Evolutionary conservation across 2,113 vertebrate species (phyloP), one percentile per base, ranked within the genome.

Genomic region (Odocoileus virginianus): DNA sequence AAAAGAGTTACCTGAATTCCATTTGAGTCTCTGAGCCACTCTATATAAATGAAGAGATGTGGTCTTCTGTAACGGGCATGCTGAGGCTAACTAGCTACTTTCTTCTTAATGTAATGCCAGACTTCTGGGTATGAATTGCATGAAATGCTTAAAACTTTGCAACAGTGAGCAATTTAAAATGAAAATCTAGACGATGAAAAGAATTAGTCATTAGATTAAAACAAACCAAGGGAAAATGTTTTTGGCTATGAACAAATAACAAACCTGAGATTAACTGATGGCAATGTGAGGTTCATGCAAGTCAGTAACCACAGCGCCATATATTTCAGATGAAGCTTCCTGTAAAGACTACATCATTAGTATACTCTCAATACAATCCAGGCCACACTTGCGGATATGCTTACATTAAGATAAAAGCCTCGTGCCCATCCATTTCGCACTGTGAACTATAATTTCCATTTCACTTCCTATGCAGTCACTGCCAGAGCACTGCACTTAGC

Each of bases 391-490:
- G 79, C 0, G 47, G 95, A 67, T 40, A 87, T 91, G 91, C 95
- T 95, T 98, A 86, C 85, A 95, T 98, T 94, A 97, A 96, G 96
- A 94, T 97, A 95, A 98, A 98, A 96, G 97, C 86, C 60, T 88
- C 4, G 15, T 27, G 92, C 74, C 85, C 89, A 78, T 92, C 95
- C 82, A 96, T 97, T 98, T 96, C 52, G 74, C 96, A 95, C 90
- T 91, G 81, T 94, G 96, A 98, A 96, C 92, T 94, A 1, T 89
- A 74, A 95, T 97, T 97, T 97, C 94, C 90, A 93, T 81, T 64
- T 88, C 50, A 85, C 95, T 96, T 98, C 94, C 92, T 85, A 82
- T 45, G 87, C 55, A 93, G 67, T 67, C 43, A 4, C 21, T 6
- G 74, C n/a, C 30, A 97, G 92, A 89, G 90, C 87, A 27, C 79